Evolutionary conservation across 2,113 vertebrate species (phyloP).

Genomic region (Callospermophilus lateralis): DNA sequence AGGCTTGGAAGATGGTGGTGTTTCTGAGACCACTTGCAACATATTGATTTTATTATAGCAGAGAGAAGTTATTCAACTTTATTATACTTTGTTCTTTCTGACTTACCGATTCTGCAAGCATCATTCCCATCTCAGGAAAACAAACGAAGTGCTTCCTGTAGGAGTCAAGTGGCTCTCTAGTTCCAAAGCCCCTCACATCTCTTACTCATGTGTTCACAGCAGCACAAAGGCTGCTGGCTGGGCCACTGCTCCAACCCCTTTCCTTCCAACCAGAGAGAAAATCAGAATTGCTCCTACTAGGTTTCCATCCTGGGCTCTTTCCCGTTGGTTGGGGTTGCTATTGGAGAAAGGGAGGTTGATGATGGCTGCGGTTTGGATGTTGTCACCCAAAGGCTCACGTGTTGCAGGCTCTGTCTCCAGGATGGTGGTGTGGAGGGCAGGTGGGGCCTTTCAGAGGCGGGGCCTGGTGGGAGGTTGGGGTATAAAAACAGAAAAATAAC

Average conservation of each 20-base stretch:
- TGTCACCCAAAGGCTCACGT: background rate
- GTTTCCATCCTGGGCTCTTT: fast-evolving
- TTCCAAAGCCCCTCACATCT: background rate
- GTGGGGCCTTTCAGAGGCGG: background rate
- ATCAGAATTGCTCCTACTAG: background rate
- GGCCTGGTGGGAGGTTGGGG: too few species aligned
- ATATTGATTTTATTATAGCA: background rate
- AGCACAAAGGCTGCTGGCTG: fast-evolving
- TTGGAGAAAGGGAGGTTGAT: background rate
- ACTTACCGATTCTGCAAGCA: background rate
- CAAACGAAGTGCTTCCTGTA: background rate
- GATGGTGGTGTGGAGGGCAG: background rate
- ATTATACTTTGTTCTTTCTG: background rate
- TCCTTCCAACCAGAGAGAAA: background rate
- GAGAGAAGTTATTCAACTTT: background rate
- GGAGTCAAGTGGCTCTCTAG: background rate
- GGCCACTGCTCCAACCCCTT: background rate
- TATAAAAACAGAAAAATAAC: background rate
- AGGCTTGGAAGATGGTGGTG: background rate
- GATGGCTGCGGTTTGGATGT: too few species aligned
- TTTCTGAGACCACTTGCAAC: background rate
- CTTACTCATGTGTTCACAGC: fast-evolving
- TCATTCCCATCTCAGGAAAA: background rate
- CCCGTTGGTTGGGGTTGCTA: too few species aligned
- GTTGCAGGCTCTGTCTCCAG: background rate